phyloP scores from a whole-genome alignment of 1,140 invertebrate species.

The Scaptomyza montana region DNA sequence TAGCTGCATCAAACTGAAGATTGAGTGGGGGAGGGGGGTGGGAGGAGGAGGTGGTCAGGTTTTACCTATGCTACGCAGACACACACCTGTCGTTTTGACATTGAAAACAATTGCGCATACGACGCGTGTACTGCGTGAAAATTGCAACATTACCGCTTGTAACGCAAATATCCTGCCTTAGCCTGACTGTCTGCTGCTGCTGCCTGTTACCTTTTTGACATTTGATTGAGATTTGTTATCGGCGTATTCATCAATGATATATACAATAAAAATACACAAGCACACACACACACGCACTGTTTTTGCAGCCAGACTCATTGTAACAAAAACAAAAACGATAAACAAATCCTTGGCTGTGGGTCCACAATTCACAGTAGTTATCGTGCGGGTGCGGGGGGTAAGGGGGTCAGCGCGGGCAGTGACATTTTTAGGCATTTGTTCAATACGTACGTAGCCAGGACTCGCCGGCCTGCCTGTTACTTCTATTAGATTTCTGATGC shows the following conservation, averaged over 20 bases:
- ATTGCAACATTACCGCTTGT: slow-evolving; percentile 80
- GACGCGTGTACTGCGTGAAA: slow-evolving; percentile 77
- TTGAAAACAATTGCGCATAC: slow-evolving; percentile 78
- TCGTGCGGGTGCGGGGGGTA: slow-evolving; percentile 34
- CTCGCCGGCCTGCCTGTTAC: slow-evolving; percentile 51
- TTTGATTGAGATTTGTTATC: slow-evolving; percentile 84
- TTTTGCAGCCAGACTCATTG: slow-evolving; percentile 39
- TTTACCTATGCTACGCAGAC: neutral
- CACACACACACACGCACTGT: slow-evolving; percentile 3
- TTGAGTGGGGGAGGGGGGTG: slow-evolving; percentile 7
- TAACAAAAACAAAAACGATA: slow-evolving; percentile 26
- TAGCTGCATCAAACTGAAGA: slow-evolving; percentile 29
- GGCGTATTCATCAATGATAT: slow-evolving; percentile 84
- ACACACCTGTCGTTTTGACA: slow-evolving; percentile 25
- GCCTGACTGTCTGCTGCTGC: neutral
- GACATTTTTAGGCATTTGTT: slow-evolving; percentile 73
- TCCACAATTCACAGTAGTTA: slow-evolving; percentile 69
- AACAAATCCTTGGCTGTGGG: neutral
- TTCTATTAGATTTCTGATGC: slow-evolving; percentile 64
- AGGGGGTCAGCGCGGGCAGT: slow-evolving; percentile 35
- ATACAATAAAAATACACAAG: slow-evolving; percentile 79
- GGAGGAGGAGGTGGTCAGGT: neutral
- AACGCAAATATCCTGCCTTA: slow-evolving; percentile 8
- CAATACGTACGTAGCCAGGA: slow-evolving; percentile 30
- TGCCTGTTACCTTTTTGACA: slow-evolving; percentile 83